Percentiles rank a stretch among this genome's conserved stretches.
These are phyloP conservation scores for Nyctibius bracteatus DNA, from an alignment of 2,113 vertebrate species.

Conservation along the genomic window DNA sequence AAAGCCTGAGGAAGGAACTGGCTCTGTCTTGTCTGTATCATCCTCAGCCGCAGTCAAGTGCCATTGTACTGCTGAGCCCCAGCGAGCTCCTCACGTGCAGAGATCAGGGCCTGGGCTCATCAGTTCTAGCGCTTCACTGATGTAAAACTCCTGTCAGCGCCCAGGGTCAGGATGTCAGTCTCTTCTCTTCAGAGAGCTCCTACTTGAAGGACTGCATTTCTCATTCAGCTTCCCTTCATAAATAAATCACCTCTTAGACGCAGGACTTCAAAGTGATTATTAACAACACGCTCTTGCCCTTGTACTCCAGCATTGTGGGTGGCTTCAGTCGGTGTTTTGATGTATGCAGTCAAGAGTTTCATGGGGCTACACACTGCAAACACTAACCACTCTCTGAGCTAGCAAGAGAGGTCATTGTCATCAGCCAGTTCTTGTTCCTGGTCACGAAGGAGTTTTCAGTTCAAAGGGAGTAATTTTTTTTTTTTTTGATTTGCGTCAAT, in stretches of 20 bases:
- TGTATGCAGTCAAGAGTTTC: not conserved
- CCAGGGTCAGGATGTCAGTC: not conserved
- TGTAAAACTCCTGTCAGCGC: not conserved
- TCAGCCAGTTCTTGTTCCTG: not conserved
- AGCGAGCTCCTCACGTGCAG: fast-evolving
- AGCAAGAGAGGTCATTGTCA: not conserved
- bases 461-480: not conserved
- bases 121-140: not conserved
- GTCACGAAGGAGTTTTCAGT: not conserved
- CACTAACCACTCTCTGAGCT: not conserved
- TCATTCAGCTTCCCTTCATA: not conserved
- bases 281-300: not conserved
- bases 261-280: not conserved
- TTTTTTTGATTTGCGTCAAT: not conserved
- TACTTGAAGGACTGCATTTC: not conserved
- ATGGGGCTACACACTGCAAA: not conserved
- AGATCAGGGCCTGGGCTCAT: not conserved
- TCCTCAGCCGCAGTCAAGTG: not conserved
- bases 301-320: not conserved
- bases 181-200: not conserved
- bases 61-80: not conserved
- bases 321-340: not conserved
- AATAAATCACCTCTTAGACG: not conserved
- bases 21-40: not conserved
- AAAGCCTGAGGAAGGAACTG: not conserved